Percentiles rank a stretch among this genome's conserved stretches.
phyloP scores from a whole-genome alignment of 2,113 vertebrate genomes.

The Vidua chalybeata region DNA sequence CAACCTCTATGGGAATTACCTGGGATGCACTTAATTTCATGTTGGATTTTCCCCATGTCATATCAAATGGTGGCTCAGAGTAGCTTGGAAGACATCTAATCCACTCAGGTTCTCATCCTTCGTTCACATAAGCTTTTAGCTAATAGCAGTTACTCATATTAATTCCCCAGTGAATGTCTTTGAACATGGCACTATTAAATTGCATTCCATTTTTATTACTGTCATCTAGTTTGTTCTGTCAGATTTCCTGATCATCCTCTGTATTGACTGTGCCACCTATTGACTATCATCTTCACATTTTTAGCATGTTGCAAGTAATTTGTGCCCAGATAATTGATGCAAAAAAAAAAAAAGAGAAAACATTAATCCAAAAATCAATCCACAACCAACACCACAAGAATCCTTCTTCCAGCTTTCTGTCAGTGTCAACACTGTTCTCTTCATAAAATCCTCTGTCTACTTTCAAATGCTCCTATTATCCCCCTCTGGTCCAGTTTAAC shows the following conservation, averaged over 20 bases:
- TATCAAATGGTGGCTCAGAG: neutral
- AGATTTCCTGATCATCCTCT: neutral
- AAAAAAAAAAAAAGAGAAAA: neutral
- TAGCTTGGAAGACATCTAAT: neutral
- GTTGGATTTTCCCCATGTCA: neutral
- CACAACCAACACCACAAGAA: neutral
- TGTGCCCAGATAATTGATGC: neutral
- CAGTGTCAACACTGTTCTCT: neutral
- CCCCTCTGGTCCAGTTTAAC: neutral
- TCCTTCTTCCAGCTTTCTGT: neutral
- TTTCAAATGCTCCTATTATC: neutral
- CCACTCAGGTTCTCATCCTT: neutral
- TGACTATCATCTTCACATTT: neutral
- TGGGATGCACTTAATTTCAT: neutral
- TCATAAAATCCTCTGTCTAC: neutral
- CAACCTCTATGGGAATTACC: neutral
- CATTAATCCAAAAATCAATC: neutral
- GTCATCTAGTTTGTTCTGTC: neutral
- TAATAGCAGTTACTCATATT: neutral
- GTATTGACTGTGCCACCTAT: conserved; percentile 25
- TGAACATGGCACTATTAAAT: neutral
- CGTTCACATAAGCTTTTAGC: neutral
- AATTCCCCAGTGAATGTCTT: neutral
- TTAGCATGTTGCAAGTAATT: neutral
- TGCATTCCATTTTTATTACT: conserved; percentile 30